Percentiles rank a stretch among this genome's conserved stretches.
Evolutionary conservation across 1,140 invertebrate genomes (phyloP).

Genomic region (Cyphomyrmex costatus): DNA sequence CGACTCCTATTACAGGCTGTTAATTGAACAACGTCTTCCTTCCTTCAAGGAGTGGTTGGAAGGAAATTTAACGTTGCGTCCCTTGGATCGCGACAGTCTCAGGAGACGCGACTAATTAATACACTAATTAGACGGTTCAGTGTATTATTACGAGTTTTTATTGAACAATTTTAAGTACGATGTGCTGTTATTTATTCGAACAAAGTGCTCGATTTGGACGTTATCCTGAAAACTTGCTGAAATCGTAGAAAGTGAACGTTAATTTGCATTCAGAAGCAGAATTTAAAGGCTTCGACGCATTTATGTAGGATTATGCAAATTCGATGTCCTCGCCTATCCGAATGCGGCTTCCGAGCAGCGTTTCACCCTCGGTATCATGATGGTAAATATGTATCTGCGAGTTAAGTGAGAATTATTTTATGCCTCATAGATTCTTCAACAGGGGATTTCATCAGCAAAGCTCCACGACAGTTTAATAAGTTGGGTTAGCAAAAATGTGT

Average conservation of each 20-base stretch:
- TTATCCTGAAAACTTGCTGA: slow-evolving; percentile 49
- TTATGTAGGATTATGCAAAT: slow-evolving; percentile 63
- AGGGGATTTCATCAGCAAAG: background rate
- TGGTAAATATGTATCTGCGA: slow-evolving; percentile 53
- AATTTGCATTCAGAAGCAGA: slow-evolving; percentile 46
- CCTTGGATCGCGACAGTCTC: background rate
- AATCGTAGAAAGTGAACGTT: slow-evolving; percentile 21
- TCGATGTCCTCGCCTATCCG: slow-evolving; percentile 47
- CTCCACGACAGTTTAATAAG: slow-evolving; percentile 27
- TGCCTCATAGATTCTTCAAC: slow-evolving; percentile 42
- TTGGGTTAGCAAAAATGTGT: background rate
- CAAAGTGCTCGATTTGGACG: slow-evolving; percentile 20
- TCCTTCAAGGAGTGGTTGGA: slow-evolving; percentile 33
- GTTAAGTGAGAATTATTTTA: slow-evolving; percentile 59
- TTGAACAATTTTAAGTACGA: slow-evolving; percentile 1
- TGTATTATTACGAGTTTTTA: slow-evolving; percentile 26
- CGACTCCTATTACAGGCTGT: slow-evolving; percentile 58
- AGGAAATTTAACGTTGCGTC: slow-evolving; percentile 31
- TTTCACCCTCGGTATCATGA: slow-evolving; percentile 14
- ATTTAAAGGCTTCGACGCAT: slow-evolving; percentile 52
- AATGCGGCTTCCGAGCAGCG: slow-evolving; percentile 31
- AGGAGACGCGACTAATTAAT: slow-evolving; percentile 40
- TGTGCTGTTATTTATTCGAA: background rate
- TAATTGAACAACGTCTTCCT: slow-evolving; percentile 63
- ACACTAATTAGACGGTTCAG: slow-evolving; percentile 27